phyloP scores from a whole-genome alignment of 92 coral and sea anemone species.

The Actinernus sp. region DNA sequence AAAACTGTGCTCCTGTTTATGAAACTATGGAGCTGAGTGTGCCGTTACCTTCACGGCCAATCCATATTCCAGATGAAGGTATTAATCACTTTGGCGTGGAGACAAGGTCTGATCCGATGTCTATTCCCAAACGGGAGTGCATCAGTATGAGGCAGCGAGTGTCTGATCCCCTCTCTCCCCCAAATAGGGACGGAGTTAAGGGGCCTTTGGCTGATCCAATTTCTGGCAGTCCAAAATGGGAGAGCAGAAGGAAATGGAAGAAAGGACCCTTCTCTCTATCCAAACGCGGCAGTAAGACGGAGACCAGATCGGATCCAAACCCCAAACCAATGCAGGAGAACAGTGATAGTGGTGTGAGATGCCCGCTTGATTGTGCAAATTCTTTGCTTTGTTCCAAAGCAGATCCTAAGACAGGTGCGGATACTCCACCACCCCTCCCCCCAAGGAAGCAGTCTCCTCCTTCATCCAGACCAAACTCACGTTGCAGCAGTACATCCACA shows the following conservation, averaged over 20 bases:
- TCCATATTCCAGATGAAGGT: slow-evolving; percentile 40
- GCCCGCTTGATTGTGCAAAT: slow-evolving; percentile 40
- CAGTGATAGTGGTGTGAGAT: slow-evolving; percentile 2
- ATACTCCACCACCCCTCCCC: slow-evolving; percentile 10
- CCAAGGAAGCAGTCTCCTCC: slow-evolving; percentile 4
- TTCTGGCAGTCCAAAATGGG: neutral
- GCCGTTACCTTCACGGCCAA: slow-evolving; percentile 40
- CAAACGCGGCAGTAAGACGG: slow-evolving; percentile 19
- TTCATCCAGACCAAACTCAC: slow-evolving; percentile 27
- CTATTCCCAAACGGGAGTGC: slow-evolving; percentile 2
- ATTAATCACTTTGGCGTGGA: neutral
- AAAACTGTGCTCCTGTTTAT: slow-evolving; percentile 36
- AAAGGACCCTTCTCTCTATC: slow-evolving; percentile 20
- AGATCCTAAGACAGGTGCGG: neutral
- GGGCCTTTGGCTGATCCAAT: slow-evolving; percentile 18
- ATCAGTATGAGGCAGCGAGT: slow-evolving; percentile 1
- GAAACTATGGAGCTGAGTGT: slow-evolving; percentile 54
- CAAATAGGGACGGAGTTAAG: slow-evolving; percentile 1
- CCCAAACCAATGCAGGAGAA: slow-evolving; percentile 9
- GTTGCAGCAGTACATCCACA: slow-evolving; percentile 6
- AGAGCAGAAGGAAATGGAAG: too few relatives aligned
- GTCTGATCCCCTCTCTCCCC: slow-evolving; percentile 21
- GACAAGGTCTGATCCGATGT: slow-evolving; percentile 15
- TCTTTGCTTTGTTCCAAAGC: neutral
- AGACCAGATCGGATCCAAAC: too few relatives aligned